phyloP scores from a whole-genome alignment of 2,113 vertebrate genomes.

The Pygoscelis antarcticus region DNA sequence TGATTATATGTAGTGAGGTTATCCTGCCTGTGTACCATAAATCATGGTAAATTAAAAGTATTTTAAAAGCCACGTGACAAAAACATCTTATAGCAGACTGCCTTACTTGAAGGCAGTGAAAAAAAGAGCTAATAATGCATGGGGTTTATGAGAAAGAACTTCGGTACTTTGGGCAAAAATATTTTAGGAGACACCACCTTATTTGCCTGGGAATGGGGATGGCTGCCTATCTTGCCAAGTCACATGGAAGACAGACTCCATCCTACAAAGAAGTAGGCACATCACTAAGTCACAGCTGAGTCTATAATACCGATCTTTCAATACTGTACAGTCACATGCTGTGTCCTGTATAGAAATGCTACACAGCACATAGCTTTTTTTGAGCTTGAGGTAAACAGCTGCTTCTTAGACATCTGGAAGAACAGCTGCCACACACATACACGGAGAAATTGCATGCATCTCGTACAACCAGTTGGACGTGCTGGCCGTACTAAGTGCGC shows the following conservation, averaged over 20 bases:
- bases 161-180: neutral
- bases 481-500: accelerated
- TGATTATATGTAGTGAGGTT: neutral
- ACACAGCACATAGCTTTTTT: neutral
- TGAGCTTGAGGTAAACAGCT: neutral
- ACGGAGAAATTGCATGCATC: neutral
- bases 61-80: neutral
- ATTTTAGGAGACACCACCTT: neutral
- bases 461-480: neutral
- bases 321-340: neutral
- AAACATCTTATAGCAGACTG: neutral
- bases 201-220: neutral
- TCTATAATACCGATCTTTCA: neutral
- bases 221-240: neutral
- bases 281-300: neutral
- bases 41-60: neutral
- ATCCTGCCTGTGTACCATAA: neutral
- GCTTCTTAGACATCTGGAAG: slow-evolving; percentile 17
- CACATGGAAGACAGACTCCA: neutral
- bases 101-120: neutral
- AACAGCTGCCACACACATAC: neutral
- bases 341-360: neutral
- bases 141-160: neutral
- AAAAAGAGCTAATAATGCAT: neutral
- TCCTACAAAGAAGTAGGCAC: neutral